Evolutionary conservation across 2,888 invertebrate species (phyloP), one percentile per base, ranked within the genome.

Genomic region (Drosophila yooni): DNA sequence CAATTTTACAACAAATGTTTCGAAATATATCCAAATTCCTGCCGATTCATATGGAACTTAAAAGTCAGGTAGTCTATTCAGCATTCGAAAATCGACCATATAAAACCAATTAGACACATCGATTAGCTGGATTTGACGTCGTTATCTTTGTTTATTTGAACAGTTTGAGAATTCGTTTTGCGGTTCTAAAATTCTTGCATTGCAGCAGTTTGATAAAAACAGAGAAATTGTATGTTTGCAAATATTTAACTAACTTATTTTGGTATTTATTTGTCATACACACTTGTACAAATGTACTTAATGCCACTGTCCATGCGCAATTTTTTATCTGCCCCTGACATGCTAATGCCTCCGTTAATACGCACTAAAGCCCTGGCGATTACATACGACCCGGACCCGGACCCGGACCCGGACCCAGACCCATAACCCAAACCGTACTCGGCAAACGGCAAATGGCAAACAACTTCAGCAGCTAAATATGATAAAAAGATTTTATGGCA

Each of bases 311-410:
- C 81, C 76, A 70, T 77, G 76, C 81, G 76, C 70, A 63, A 56
- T 66, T 72, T 60, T 83, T 89, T 89, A 85, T 67, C 70, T 72
- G 65, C 33, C 68, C 68, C 67, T 81, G 84, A 87, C 84, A 81
- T 61, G 75, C 50, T 59, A 81, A 88, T 84, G 53, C 88, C 73
- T 59, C 53, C 27, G 56, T 58, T 88, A 85, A 83, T 69, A 83
- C 36, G 52, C 66, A 48, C 62, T 60, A 61, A 61, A 70, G 70
- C 67, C 88, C 43, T 33, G 36, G 71, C 61, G 71, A 77, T 64
- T 82, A 66, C 50, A 61, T 50, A 48, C 66, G 68, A 66, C 80
- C 71, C 80, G 48, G 36, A 58, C 60, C n/a, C 48, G 21, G 36
- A 58, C 60, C n/a, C 48, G 21, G 25, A 33, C 8, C 48, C 27